Base-by-base conservation (phyloP, 2,113 vertebrate genomes). In the Vidua macroura region DNA sequence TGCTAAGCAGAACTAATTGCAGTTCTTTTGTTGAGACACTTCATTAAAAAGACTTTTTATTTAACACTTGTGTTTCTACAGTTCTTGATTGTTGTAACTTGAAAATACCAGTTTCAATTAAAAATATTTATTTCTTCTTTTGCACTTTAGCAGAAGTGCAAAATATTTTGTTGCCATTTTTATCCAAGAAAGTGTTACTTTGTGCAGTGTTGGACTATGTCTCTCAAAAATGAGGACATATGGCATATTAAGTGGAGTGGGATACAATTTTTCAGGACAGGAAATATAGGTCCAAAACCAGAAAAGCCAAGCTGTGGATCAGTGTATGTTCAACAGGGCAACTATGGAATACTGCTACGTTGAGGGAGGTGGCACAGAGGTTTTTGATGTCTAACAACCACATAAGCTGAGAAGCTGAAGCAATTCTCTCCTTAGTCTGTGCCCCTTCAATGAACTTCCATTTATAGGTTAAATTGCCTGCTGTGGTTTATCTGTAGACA, bases 341-440 rank as follows among this genome's bases (percentile, higher is more conserved):
- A 9, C 35, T 12, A 1, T 41, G 23, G 23, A 62, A n/a, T 21
- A 13, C 2, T 16, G 31, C 9, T 62, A 3, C 0, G 0, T 4
- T 7, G 75, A 63, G 13, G 6, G 43, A 41, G 86, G n/a, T 25
- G 21, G 55, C 15, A n/a, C 11, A 39, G 51, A 62, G 21, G 13
- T 46, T 80, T 91, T 77, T 64, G 46, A 12, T 15, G 27, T 46
- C 6, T 31, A 44, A 35, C 25, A 24, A 6, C 49, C 30, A 8
- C 17, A 43, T 53, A 24, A 53, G 5, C 27, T 80, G 63, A 55
- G 85, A 80, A 58, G 39, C 16, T 77, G 81, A 60, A 85, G 67
- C 68, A 78, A 20, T 53, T 78, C 35, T 63, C 84, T 63, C 13
- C 35, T 48, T 74, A 27, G 33, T 60, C 5, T 4, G 14, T 91